Base-by-base conservation (phyloP, 1,140 invertebrate species). In the Calosoma granatense region DNA sequence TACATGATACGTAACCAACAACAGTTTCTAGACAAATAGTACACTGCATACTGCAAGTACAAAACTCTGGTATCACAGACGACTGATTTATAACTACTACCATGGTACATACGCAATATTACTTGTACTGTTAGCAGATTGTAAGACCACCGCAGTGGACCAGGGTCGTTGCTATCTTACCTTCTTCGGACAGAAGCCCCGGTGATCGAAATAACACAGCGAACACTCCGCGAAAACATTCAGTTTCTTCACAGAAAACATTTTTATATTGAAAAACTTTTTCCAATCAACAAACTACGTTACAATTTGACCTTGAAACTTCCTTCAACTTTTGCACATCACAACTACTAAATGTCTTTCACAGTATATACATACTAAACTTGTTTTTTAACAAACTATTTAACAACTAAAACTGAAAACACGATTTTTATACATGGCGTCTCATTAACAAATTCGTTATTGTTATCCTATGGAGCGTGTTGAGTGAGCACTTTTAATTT, bases 161-260 rank as follows among this genome's bases (percentile, higher is more conserved):
- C 15, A 56, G 30, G 20, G 53, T 57, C 63, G 57, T 60, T 59
- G 51, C 55, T 61, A 65, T 62, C 65, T 65, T 67, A 62, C 41
- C 41, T 47, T 47, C 41, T 17, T 47, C 15, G 41, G 17, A 47
- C 17, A 47, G 41, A 47, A 47, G 41, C 41, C 41, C 41, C 41
- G 15, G 41, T 17, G 41, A 47, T 47, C 41, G 41, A 47, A 47
- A 47, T 12, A 47, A 47, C 41, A 47, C 41, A 47, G 41, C 60
- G 60, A 61, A 61, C 65, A 67, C 65, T 65, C 60, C 52, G 53
- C 59, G 59, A 62, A 57, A 59, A 62, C 59, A 63, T 62, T 60
- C 60, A 62, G 59, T 57, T 54, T 64, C 64, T 60, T 62, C 61
- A 61, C 61, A 53, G 58, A 58, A 63, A 57, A 63, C 61, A 60